Conservation (phyloP, 2,888 invertebrate genomes). For the Sturmia bella region DNA sequence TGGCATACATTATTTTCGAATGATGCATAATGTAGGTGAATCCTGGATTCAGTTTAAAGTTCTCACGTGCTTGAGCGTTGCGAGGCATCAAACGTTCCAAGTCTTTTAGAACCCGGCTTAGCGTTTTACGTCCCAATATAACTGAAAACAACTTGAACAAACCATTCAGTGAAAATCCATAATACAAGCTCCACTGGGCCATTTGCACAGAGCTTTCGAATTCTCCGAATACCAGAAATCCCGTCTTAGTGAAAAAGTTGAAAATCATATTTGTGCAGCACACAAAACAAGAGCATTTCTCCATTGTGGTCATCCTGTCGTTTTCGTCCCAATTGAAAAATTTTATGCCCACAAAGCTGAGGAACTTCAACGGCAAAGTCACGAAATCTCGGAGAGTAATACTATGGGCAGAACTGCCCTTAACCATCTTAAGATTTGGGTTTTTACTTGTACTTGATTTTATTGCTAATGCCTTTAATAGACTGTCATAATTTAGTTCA, state of each 20-base stretch:
- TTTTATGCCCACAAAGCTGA: constrained; percentile 39
- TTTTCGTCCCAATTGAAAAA: constrained; percentile 38
- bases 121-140: constrained; percentile 24
- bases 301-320: constrained; percentile 35
- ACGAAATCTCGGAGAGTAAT: constrained; percentile 41
- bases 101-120: constrained; percentile 22
- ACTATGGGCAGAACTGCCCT: neutral
- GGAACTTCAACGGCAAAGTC: constrained; percentile 26
- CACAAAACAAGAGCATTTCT: constrained; percentile 1
- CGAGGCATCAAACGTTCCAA: constrained; percentile 66
- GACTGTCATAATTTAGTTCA: too few relatives aligned
- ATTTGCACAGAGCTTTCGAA: constrained; percentile 22
- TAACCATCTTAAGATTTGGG: constrained; percentile 11
- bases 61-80: constrained; percentile 26
- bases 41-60: constrained; percentile 58
- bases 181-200: constrained; percentile 44
- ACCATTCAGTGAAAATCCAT: constrained; percentile 31
- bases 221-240: constrained; percentile 19
- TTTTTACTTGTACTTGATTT: too few relatives aligned
- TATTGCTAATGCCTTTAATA: neutral
- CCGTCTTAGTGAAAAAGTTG: neutral
- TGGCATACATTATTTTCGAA: constrained; percentile 55
- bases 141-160: constrained; percentile 48
- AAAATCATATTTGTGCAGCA: neutral
- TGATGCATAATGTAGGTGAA: constrained; percentile 55